Evolutionary conservation across 2,797 vertebrate species (phyloP).

Genomic region (Danio tinwini): DNA sequence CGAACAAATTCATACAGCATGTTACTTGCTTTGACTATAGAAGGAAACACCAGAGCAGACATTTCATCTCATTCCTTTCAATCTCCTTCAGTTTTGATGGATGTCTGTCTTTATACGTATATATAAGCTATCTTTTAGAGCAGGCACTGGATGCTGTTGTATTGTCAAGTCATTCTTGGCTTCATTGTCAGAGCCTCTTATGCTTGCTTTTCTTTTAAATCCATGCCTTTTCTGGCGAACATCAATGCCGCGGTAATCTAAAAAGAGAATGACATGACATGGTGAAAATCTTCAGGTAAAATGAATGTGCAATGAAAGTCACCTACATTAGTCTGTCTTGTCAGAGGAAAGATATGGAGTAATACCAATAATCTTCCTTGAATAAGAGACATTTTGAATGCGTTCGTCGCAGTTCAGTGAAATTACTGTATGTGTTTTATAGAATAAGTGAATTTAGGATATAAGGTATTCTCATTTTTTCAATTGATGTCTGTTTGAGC

Average conservation of each 20-base stretch:
- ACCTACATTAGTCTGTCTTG: neutral
- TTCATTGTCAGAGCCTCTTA: slow-evolving; percentile 12
- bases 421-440: neutral
- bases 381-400: neutral
- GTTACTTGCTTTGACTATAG: neutral
- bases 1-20: neutral
- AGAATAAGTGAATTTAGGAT: slow-evolving; percentile 7
- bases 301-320: slow-evolving; percentile 8
- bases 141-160: slow-evolving; percentile 30
- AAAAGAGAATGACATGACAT: slow-evolving; percentile 1
- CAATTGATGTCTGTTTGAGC: neutral
- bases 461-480: neutral
- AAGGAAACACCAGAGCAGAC: neutral
- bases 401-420: neutral
- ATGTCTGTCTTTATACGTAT: slow-evolving; percentile 13
- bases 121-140: slow-evolving; percentile 6
- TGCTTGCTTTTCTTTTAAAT: slow-evolving; percentile 28
- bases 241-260: slow-evolving; percentile 6
- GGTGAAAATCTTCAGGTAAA: slow-evolving; percentile 15
- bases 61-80: slow-evolving; percentile 13
- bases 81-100: slow-evolving; percentile 25
- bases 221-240: neutral
- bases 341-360: neutral
- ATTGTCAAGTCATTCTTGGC: slow-evolving; percentile 11
- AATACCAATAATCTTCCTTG: neutral